Conservation (phyloP, 2,797 vertebrate species). For the Oreochromis mossambicus region DNA sequence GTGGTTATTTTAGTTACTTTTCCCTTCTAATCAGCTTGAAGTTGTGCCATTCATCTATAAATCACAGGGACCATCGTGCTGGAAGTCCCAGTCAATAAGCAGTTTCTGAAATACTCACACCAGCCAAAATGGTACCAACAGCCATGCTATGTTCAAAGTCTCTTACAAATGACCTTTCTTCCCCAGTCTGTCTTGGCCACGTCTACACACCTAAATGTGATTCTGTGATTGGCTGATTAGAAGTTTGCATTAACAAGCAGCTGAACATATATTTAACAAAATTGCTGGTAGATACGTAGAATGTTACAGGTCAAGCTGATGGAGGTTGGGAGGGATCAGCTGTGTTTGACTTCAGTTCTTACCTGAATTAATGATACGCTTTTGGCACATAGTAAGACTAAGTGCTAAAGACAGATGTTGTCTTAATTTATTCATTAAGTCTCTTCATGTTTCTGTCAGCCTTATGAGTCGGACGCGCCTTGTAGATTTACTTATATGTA, state of each 20-base stretch:
- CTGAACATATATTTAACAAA: background rate
- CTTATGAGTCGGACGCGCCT: background rate
- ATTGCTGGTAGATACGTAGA: background rate
- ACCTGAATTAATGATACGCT: background rate
- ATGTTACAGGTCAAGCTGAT: accelerated
- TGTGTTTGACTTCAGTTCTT: background rate
- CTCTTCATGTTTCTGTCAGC: background rate
- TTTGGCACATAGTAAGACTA: background rate
- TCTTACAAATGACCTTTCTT: background rate
- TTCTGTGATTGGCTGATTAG: background rate
- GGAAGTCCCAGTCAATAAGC: accelerated
- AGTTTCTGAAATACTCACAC: background rate
- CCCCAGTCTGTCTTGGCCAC: background rate
- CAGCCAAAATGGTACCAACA: background rate
- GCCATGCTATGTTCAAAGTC: background rate
- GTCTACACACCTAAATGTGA: accelerated
- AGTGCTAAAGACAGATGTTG: background rate
- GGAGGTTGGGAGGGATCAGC: background rate
- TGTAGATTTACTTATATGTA: background rate
- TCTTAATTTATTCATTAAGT: background rate
- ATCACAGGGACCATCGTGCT: background rate
- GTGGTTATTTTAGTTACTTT: background rate
- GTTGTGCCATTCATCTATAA: accelerated
- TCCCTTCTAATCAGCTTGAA: background rate
- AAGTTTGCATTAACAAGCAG: background rate